Conservation (phyloP, 1,140 invertebrate species). For the Pachypsylla venusta region DNA sequence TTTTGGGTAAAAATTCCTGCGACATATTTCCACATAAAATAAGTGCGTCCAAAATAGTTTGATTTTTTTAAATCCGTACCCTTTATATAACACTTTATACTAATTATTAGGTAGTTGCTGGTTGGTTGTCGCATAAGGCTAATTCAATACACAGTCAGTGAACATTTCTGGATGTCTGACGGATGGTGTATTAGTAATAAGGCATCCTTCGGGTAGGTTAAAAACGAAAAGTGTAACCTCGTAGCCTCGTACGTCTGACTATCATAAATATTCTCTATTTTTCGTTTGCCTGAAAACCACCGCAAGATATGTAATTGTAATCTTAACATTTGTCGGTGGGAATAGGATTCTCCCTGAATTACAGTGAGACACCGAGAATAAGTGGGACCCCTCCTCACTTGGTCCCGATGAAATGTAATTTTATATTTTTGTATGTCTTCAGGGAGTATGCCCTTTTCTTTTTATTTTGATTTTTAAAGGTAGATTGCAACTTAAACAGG, state of each 20-base stretch:
- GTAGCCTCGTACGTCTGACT: background rate
- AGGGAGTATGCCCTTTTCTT: background rate
- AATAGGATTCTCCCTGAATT: background rate
- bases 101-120: no score
- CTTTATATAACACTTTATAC: no score
- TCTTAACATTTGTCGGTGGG: constrained; percentile 2
- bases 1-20: no score
- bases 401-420: constrained; percentile 6
- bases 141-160: no score
- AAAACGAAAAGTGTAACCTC: background rate
- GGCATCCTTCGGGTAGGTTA: background rate
- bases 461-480: no score
- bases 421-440: constrained; percentile 9
- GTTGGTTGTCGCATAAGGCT: no score
- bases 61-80: no score
- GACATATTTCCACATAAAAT: no score
- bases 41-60: no score
- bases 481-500: no score
- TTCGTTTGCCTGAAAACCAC: background rate
- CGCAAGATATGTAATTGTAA: background rate
- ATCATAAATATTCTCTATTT: background rate
- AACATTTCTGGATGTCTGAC: background rate
- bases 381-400: background rate
- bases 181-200: no score
- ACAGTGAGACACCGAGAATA: no score